Evolutionary conservation across 92 coral and sea anemone genomes (phyloP), one percentile per base, ranked within the genome.

Genomic region (Palythoa heliodiscus): DNA sequence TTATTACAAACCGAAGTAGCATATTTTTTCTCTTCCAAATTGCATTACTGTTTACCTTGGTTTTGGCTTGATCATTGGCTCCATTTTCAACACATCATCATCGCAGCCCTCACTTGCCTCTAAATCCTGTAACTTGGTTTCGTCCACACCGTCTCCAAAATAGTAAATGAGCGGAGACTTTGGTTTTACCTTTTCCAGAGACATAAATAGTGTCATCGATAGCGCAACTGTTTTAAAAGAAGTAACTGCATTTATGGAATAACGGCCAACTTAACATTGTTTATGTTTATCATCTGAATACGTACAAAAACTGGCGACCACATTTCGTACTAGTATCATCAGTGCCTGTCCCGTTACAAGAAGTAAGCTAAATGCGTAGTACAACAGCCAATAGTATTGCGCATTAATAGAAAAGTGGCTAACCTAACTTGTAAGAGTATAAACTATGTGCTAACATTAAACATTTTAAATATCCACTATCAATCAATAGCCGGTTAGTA

Each of bases 121-220:
- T 57, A 68, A 43, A 69, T 76, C 84, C 73, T 74, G 85, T 53
- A 29, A 64, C 40, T 83, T 85, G 52, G 81, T 23, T 12, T 77
- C 86, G 67, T 50, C 47, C 9, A 52, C 64, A 73, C 70, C 61
- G 4, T 91, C 92, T 71, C 88, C 93, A 70, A 88, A 86, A 79
- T 96, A 96, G 82, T 95, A 93, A 60, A 96, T 92, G 70, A 91
- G 89, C 16, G 95, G 90, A 17, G 98, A 96, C 77, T 91, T 89
- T 58, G 98, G 95, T 60, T 96, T 94, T 80, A 89, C 92, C 98
- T 96, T 80, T 80, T 54, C 89, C 47, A 87, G 73, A 53, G 20
- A 43, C 4, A 78, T 78, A 52, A 70, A 25, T 11, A n/a, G 75
- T 29, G 35, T 29, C 35, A 29, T 29, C 1, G 35, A 29, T 29